Evolutionary conservation across 2,888 invertebrate genomes (phyloP).

Genomic region (Nomada lathburiana): DNA sequence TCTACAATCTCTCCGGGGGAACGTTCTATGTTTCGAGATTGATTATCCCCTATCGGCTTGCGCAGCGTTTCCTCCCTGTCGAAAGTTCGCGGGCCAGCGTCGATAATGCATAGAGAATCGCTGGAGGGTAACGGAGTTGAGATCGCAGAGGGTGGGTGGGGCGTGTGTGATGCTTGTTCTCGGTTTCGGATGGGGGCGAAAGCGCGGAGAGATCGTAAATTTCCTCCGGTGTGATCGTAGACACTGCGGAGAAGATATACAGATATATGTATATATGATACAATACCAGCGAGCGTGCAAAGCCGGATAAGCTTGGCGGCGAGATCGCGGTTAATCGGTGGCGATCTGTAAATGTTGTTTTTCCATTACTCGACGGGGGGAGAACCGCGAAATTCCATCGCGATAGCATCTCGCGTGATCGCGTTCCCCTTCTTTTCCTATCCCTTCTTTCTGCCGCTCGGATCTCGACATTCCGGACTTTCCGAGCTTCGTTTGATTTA

Average conservation of each 20-base stretch:
- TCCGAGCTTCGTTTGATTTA: slow-evolving; percentile 10
- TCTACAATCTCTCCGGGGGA: slow-evolving; percentile 70
- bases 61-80: slow-evolving; percentile 74
- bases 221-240: slow-evolving; percentile 64
- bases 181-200: slow-evolving; percentile 58
- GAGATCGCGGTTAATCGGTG: slow-evolving; percentile 62
- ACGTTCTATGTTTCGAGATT: slow-evolving; percentile 79
- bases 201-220: slow-evolving; percentile 69
- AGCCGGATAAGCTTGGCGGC: slow-evolving; percentile 60
- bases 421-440: not conserved
- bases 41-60: slow-evolving; percentile 83
- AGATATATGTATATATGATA: not conserved
- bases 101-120: slow-evolving; percentile 67
- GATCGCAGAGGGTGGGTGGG: slow-evolving; percentile 4
- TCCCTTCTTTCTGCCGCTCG: not conserved
- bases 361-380: slow-evolving; percentile 44
- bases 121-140: not conserved
- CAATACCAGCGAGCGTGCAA: slow-evolving; percentile 12
- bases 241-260: slow-evolving; percentile 56
- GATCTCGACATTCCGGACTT: not conserved
- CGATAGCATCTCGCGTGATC: not conserved
- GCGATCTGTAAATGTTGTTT: slow-evolving; percentile 58
- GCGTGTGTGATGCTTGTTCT: slow-evolving; percentile 31
- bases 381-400: not conserved
- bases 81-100: slow-evolving; percentile 72